phyloP scores from a whole-genome alignment of 2,113 vertebrate species.

The Boulengeromyrus knoepffleri region DNA sequence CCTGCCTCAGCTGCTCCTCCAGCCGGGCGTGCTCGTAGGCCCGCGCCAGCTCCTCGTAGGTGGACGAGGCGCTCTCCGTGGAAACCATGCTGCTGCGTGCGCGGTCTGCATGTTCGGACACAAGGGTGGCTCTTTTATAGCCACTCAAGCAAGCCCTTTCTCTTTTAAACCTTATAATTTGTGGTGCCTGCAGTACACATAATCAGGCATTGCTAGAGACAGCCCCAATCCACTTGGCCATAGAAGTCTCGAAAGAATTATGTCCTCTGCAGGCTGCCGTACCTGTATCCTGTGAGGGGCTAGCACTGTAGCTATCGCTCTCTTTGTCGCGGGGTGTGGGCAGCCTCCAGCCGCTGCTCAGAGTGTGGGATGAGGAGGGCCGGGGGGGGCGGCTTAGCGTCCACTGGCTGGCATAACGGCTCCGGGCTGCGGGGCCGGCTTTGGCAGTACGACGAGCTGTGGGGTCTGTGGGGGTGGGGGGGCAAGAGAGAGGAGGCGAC shows the following conservation, averaged over 20 bases:
- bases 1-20: constrained; percentile 95
- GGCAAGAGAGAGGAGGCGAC: not conserved
- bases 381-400: constrained; percentile 94
- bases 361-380: constrained; percentile 88
- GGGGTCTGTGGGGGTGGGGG: constrained; percentile 65
- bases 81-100: constrained; percentile 99
- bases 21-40: constrained; percentile 97
- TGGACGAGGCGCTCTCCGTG: constrained; percentile 97
- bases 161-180: not conserved
- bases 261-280: not conserved
- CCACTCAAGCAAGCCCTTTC: not conserved
- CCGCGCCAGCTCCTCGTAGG: constrained; percentile 92
- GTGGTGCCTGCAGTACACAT: not conserved
- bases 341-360: constrained; percentile 96
- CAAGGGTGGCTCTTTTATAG: not conserved
- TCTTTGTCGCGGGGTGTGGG: constrained; percentile 94
- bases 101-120: constrained; percentile 63
- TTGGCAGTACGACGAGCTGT: constrained; percentile 90
- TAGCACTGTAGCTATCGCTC: constrained; percentile 97
- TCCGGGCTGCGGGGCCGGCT: constrained; percentile 81
- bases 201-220: not conserved
- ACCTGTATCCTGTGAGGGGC: constrained; percentile 98
- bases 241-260: not conserved
- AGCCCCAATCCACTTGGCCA: not conserved
- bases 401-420: constrained; percentile 97